Percentiles rank a stretch among this genome's conserved stretches.
phyloP scores from a whole-genome alignment of 2,113 vertebrate genomes.

The Vimba vimba region DNA sequence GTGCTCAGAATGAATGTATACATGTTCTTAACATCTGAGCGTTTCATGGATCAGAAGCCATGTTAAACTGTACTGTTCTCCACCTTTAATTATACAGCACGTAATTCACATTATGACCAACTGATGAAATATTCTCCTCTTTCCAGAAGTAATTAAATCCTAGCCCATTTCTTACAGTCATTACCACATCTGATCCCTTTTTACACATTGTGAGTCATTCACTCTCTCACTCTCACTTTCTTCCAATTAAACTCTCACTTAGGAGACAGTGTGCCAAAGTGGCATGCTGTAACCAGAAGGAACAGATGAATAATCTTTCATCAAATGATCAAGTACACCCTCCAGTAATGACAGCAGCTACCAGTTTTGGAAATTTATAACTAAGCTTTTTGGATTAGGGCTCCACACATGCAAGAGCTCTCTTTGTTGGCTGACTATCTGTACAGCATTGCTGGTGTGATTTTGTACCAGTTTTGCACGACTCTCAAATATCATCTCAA shows the following conservation, averaged over 20 bases:
- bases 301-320: constrained; percentile 53
- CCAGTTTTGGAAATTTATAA: constrained; percentile 3
- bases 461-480: background rate
- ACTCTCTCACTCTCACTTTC: constrained; percentile 10
- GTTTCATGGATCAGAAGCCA: background rate
- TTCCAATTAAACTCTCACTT: constrained; percentile 62
- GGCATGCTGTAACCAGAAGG: constrained; percentile 46
- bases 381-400: constrained; percentile 35
- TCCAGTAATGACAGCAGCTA: constrained; percentile 39
- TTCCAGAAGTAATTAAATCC: constrained; percentile 31
- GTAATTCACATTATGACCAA: background rate
- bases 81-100: background rate
- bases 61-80: background rate
- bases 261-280: constrained; percentile 46
- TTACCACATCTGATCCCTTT: constrained; percentile 25
- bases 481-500: background rate
- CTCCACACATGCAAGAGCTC: background rate
- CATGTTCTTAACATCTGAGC: background rate
- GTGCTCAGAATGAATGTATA: background rate
- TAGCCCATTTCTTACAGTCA: background rate
- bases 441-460: background rate
- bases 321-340: constrained; percentile 51
- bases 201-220: constrained; percentile 62
- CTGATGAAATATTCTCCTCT: background rate
- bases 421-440: background rate